phyloP scores from a whole-genome alignment of 2,113 vertebrate species.

The Salvelinus alpinus region DNA sequence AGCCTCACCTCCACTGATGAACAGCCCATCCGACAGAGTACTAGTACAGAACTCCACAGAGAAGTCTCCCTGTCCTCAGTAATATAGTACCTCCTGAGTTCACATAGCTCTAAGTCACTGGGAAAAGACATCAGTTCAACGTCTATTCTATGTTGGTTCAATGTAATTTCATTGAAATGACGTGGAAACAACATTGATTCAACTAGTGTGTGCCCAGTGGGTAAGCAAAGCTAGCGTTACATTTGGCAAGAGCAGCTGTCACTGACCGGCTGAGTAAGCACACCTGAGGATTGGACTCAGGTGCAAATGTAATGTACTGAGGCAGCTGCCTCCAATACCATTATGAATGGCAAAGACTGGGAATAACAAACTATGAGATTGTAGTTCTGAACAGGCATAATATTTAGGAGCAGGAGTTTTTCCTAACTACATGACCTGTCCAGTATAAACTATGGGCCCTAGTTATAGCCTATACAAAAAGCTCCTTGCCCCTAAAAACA shows the following conservation, averaged over 20 bases:
- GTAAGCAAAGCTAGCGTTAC: neutral
- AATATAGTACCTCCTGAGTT: slow-evolving; percentile 29
- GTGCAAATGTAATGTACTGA: neutral
- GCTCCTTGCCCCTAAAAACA: too few species aligned
- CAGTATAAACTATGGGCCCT: slow-evolving; percentile 6
- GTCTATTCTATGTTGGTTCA: too few species aligned
- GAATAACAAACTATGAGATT: slow-evolving; percentile 20
- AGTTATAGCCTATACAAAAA: too few species aligned
- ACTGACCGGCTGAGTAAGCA: slow-evolving; percentile 19
- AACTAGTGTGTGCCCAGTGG: too few species aligned
- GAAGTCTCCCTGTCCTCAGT: slow-evolving; percentile 39
- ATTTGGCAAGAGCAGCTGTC: neutral
- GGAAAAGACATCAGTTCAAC: too few species aligned
- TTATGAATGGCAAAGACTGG: slow-evolving; percentile 56
- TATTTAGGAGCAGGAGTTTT: neutral
- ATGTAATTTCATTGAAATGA: too few species aligned
- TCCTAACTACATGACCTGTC: too few species aligned
- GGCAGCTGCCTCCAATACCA: slow-evolving; percentile 44
- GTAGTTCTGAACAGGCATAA: neutral
- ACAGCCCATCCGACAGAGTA: neutral
- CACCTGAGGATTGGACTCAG: slow-evolving; percentile 53
- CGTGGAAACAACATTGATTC: too few species aligned
- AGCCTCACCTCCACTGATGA: slow-evolving; percentile 24
- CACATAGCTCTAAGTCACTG: slow-evolving; percentile 3
- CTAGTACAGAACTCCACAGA: slow-evolving; percentile 39